Percentiles rank a stretch among this genome's conserved stretches.
Conservation (phyloP, 2,888 invertebrate genomes). For the Artemia sp. region DNA sequence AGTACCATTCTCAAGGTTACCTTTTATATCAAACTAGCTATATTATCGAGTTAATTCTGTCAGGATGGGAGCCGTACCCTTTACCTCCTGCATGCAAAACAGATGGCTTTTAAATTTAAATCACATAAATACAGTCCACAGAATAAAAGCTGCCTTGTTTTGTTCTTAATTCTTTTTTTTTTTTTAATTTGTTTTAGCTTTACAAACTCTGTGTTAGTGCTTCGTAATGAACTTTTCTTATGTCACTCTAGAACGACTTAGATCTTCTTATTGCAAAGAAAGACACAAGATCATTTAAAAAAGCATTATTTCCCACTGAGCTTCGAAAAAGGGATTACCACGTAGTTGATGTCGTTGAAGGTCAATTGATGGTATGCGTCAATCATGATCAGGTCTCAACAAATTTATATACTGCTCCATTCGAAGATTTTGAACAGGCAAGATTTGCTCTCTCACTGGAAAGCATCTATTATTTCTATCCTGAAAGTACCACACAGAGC, state of each 20-base stretch:
- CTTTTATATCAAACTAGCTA: too few relatives aligned
- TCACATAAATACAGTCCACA: too few relatives aligned
- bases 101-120: too few relatives aligned
- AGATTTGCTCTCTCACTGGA: constrained; percentile 61
- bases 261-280: constrained; percentile 61
- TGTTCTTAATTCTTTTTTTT: too few relatives aligned
- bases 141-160: too few relatives aligned
- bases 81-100: too few relatives aligned
- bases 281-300: constrained; percentile 44
- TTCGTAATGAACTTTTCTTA: constrained; percentile 7
- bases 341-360: constrained; percentile 64
- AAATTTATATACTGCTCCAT: constrained; percentile 56
- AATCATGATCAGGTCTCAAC: constrained; percentile 53
- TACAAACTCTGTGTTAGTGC: too few relatives aligned
- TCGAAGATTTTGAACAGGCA: constrained; percentile 37
- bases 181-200: too few relatives aligned
- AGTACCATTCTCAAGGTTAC: too few relatives aligned
- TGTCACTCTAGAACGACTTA: constrained; percentile 29
- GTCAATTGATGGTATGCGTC: constrained; percentile 57
- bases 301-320: constrained; percentile 56
- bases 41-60: too few relatives aligned
- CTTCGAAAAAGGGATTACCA: constrained; percentile 50
- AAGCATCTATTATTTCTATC: constrained; percentile 64
- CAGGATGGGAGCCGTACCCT: too few relatives aligned
- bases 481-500: constrained; percentile 58